A percentile compares a stretch with the other conserved stretches of the same genome.
These are phyloP conservation scores for Garrulus glandarius DNA, from an alignment of 2,797 vertebrate genomes.

Conservation along the genomic window DNA sequence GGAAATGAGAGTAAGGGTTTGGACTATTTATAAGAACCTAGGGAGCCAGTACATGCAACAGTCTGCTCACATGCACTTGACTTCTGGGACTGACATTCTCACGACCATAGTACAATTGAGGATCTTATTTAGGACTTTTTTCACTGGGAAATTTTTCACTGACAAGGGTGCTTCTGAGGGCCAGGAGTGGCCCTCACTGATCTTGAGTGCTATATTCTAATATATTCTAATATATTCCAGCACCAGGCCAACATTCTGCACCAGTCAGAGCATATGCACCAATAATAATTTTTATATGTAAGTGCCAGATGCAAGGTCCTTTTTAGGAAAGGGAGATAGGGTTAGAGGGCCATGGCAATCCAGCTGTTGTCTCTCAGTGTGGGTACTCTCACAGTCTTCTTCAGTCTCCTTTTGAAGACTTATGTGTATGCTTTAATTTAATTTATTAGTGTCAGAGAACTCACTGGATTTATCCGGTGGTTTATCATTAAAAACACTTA, in stretches of 20 bases:
- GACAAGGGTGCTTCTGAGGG: not conserved
- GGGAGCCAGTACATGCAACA: not conserved
- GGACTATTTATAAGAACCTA: not conserved
- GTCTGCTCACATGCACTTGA: not conserved
- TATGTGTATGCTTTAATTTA: not conserved
- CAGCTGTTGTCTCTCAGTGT: not conserved
- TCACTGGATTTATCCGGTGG: not conserved
- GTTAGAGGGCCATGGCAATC: not conserved
- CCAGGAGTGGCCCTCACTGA: not conserved
- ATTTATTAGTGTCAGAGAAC: not conserved
- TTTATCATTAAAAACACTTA: not conserved
- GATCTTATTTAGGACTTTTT: not conserved
- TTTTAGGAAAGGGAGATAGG: not conserved
- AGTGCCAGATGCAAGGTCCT: not conserved
- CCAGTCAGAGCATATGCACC: not conserved
- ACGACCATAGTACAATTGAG: not conserved
- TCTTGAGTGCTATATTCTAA: not conserved
- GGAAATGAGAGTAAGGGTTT: not conserved
- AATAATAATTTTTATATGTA: not conserved
- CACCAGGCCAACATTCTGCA: not conserved
- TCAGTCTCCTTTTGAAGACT: not conserved
- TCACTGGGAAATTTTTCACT: not conserved
- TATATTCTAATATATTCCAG: not conserved
- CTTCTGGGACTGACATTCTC: not conserved
- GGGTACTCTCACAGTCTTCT: not conserved